phyloP scores from a whole-genome alignment of 2,113 vertebrate genomes.

The Taurulus bubalis region DNA sequence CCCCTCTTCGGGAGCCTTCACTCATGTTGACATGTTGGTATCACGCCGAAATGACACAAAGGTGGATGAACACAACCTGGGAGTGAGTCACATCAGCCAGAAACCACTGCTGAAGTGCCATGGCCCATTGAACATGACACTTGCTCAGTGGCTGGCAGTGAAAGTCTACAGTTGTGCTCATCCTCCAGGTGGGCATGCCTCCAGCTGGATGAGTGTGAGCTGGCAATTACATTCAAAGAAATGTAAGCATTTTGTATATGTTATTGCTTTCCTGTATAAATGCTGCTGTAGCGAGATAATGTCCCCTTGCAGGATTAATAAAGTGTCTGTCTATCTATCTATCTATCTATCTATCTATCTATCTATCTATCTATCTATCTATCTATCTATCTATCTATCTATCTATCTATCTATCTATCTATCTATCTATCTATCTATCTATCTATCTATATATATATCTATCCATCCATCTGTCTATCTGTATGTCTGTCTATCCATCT shows the following conservation, averaged over 20 bases:
- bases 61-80: conserved; percentile 41
- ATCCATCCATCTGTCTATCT: too few species aligned
- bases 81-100: conserved; percentile 24
- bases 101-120: background rate
- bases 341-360: too few species aligned
- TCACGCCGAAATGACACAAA: conserved; percentile 29
- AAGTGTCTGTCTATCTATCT: too few species aligned
- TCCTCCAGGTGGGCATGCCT: conserved; percentile 14
- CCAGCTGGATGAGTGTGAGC: conserved; percentile 11
- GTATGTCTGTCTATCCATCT: too few species aligned
- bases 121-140: conserved; percentile 24
- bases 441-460: too few species aligned
- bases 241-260: background rate
- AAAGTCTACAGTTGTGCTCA: background rate
- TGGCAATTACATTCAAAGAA: conserved; percentile 12
- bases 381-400: too few species aligned
- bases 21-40: conserved; percentile 57
- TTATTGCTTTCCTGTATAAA: too few species aligned
- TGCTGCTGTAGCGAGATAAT: too few species aligned
- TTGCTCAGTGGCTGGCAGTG: conserved; percentile 4
- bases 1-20: conserved; percentile 35
- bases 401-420: too few species aligned
- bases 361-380: too few species aligned
- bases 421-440: too few species aligned
- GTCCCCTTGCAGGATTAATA: too few species aligned